A percentile compares a stretch with the other conserved stretches of the same genome.
Conservation (phyloP, 2,888 invertebrate species). For the Athrips mouffetella region DNA sequence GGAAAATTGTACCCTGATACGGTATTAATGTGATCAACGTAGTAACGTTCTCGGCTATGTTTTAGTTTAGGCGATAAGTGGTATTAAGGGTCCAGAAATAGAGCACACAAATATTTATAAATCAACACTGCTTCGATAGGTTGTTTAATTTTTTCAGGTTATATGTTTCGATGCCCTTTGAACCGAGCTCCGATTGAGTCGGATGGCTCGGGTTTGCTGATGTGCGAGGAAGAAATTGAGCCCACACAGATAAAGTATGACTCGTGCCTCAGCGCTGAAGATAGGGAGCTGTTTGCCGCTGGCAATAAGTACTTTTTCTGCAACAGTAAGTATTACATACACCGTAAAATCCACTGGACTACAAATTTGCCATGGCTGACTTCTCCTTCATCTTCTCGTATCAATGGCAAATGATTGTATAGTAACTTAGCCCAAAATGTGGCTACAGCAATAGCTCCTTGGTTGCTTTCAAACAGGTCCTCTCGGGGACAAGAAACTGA, state of each 20-base stretch:
- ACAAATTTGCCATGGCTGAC: no score
- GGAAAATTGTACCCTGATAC: no score
- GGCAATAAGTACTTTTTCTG: slow-evolving; percentile 68
- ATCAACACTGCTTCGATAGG: background rate
- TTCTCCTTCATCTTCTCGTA: no score
- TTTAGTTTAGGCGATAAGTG: no score
- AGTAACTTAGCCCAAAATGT: no score
- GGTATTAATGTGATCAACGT: no score
- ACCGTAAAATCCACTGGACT: background rate
- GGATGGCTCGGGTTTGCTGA: slow-evolving; percentile 58
- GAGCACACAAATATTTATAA: background rate
- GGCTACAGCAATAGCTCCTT: no score
- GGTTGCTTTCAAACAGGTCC: no score
- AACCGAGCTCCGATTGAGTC: slow-evolving; percentile 66
- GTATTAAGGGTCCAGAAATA: background rate
- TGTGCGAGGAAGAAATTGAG: slow-evolving; percentile 55
- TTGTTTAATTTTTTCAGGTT: slow-evolving; percentile 36
- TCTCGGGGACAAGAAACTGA: no score
- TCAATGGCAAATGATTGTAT: no score
- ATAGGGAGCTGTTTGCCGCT: slow-evolving; percentile 60
- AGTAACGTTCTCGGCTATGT: no score
- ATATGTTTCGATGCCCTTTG: slow-evolving; percentile 61
- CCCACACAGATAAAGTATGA: slow-evolving; percentile 63
- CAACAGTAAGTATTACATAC: slow-evolving; percentile 50
- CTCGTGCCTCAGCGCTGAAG: slow-evolving; percentile 67